These are phyloP conservation scores for Hephaestus fuliginosus DNA, from an alignment of 2,797 vertebrate genomes.

Conservation along the genomic window DNA sequence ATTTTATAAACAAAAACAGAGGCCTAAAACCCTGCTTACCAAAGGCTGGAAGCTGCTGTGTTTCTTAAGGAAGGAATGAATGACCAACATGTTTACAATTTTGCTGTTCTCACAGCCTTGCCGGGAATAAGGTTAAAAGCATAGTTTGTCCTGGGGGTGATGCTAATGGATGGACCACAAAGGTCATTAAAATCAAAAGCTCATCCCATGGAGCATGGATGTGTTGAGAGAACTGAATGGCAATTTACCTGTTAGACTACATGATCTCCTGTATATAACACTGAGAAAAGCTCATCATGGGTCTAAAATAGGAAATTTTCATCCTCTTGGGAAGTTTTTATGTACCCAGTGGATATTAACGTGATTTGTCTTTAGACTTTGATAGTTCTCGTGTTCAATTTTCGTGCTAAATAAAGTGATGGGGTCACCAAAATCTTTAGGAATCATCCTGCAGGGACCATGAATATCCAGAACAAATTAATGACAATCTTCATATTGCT, in stretches of 20 bases:
- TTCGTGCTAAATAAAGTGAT: neutral
- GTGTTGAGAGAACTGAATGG: neutral
- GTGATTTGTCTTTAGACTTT: neutral
- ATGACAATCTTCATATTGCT: neutral
- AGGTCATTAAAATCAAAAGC: neutral
- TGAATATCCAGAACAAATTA: slow-evolving; percentile 5
- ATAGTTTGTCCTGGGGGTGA: neutral
- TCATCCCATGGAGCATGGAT: neutral
- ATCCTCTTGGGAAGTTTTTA: neutral
- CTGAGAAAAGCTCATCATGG: neutral
- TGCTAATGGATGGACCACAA: neutral
- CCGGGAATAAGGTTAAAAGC: neutral
- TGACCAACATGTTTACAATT: neutral
- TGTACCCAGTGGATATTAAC: neutral
- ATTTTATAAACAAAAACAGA: neutral
- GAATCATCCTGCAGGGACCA: neutral
- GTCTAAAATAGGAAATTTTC: slow-evolving; percentile 1
- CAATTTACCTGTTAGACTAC: neutral
- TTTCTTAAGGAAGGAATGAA: neutral
- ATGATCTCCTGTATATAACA: neutral
- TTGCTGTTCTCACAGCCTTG: neutral
- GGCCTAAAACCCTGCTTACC: neutral
- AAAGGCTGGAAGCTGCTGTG: neutral
- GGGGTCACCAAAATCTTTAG: neutral
- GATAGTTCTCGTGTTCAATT: neutral